Evolutionary conservation across 2,888 invertebrate species (phyloP).

Genomic region (Hirudinaria manillensis): DNA sequence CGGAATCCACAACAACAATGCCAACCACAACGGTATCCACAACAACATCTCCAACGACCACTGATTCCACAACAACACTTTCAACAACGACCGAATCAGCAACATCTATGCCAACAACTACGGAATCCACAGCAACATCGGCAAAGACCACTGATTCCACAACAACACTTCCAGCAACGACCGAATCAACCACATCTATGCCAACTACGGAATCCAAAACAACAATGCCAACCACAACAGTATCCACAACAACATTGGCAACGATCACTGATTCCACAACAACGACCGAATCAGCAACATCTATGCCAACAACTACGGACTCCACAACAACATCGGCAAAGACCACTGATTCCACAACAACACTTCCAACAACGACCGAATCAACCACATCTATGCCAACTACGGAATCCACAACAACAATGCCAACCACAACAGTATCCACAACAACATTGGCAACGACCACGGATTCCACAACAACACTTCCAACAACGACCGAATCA

Average conservation of each 20-base stretch:
- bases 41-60: background rate
- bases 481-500: background rate
- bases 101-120: background rate
- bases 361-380: background rate
- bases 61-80: background rate
- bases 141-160: background rate
- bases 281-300: background rate
- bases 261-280: background rate
- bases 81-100: background rate
- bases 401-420: background rate
- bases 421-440: background rate
- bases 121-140: background rate
- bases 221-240: background rate
- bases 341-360: background rate
- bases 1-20: background rate
- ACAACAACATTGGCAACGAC: background rate
- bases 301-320: background rate
- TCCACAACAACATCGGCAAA: background rate
- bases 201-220: background rate
- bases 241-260: background rate
- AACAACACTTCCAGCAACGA: background rate
- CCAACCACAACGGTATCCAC: background rate
- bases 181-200: background rate
- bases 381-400: background rate
- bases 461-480: background rate